Conservation (phyloP, 1,140 invertebrate genomes). For the Mylabris phalerata region DNA sequence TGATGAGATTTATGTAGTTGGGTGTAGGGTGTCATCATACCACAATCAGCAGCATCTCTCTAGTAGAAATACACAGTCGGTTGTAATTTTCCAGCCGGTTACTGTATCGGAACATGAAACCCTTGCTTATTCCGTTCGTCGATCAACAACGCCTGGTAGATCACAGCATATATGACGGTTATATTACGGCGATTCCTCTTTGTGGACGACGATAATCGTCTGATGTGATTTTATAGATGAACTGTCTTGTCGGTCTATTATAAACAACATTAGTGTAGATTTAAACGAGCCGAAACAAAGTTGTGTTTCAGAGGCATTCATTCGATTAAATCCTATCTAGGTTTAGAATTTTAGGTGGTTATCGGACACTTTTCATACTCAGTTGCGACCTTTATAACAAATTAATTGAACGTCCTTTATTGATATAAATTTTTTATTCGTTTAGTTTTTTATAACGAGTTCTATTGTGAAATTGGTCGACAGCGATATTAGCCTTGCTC, state of each 20-base stretch:
- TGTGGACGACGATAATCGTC: slow-evolving; percentile 31
- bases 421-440: too few relatives aligned
- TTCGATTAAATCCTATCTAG: background rate
- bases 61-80: slow-evolving; percentile 3
- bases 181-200: slow-evolving; percentile 4
- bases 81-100: slow-evolving; percentile 31
- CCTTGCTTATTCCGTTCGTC: slow-evolving; percentile 9
- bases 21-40: too few relatives aligned
- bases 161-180: slow-evolving; percentile 26
- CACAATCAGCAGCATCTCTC: too few relatives aligned
- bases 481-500: too few relatives aligned
- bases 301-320: slow-evolving; percentile 23
- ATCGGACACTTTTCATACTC: background rate
- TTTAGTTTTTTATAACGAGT: too few relatives aligned
- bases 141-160: slow-evolving; percentile 33
- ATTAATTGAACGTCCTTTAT: too few relatives aligned
- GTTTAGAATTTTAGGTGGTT: background rate
- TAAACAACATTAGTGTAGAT: slow-evolving; percentile 23
- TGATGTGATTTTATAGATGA: slow-evolving; percentile 39
- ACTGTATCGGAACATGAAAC: slow-evolving; percentile 20
- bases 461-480: too few relatives aligned
- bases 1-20: too few relatives aligned
- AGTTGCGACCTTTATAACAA: too few relatives aligned
- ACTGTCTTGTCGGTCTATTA: slow-evolving; percentile 21
- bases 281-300: slow-evolving; percentile 31